Conservation (phyloP, 2,888 invertebrate species). For the Dicranocentrus wangi region DNA sequence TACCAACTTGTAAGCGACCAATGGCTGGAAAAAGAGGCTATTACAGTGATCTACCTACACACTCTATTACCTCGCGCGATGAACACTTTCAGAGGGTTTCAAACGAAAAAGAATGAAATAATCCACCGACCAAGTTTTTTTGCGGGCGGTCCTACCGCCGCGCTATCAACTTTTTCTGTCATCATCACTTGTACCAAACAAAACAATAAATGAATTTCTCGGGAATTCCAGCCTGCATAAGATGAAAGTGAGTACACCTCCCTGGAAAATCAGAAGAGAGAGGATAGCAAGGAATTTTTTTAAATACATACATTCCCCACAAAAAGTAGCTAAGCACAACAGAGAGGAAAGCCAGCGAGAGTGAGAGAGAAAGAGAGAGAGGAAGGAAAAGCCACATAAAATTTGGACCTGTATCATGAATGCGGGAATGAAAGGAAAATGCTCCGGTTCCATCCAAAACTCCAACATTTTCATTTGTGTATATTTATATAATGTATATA, state of each 20-base stretch:
- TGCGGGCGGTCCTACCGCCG: too few species aligned
- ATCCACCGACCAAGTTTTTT: too few species aligned
- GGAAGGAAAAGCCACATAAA: slow-evolving; percentile 36
- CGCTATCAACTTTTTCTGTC: neutral
- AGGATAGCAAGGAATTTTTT: neutral
- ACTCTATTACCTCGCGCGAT: too few species aligned
- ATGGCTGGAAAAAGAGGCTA: too few species aligned
- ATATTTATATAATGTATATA: neutral
- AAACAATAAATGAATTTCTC: neutral
- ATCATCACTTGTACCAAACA: slow-evolving; percentile 2
- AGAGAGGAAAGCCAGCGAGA: slow-evolving; percentile 11
- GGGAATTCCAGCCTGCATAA: neutral
- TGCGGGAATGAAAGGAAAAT: slow-evolving; percentile 3
- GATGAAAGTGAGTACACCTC: too few species aligned
- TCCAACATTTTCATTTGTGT: neutral
- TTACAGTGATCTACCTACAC: too few species aligned
- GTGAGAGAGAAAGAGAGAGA: slow-evolving; percentile 30
- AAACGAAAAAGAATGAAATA: too few species aligned
- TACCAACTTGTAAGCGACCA: too few species aligned
- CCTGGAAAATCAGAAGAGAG: neutral
- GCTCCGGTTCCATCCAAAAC: slow-evolving; percentile 23
- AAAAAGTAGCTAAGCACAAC: neutral
- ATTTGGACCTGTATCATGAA: neutral
- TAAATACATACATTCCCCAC: neutral
- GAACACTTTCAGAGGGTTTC: too few species aligned